A percentile compares a stretch with the other conserved stretches of the same genome.
Conservation (phyloP, 2,797 vertebrate species). For the Apogon hyalosoma region DNA sequence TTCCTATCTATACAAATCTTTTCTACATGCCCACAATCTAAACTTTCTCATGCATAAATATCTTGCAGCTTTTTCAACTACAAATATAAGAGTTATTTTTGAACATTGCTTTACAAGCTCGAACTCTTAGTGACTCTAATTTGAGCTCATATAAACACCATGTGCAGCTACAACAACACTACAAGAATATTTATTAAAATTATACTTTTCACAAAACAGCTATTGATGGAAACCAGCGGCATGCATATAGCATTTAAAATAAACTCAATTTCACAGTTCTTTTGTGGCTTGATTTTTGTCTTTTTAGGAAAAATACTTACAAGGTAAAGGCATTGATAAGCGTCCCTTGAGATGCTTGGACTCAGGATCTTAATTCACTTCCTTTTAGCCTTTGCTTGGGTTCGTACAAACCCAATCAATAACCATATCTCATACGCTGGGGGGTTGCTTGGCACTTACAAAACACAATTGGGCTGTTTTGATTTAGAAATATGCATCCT, state of each 20-base stretch:
- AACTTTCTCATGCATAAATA: no score
- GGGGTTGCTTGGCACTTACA: constrained; percentile 83
- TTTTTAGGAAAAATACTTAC: constrained; percentile 94
- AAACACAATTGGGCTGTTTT: constrained; percentile 97
- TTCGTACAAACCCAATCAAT: constrained; percentile 91
- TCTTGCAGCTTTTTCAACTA: no score
- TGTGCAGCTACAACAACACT: constrained; percentile 11
- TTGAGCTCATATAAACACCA: background rate
- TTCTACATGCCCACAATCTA: no score
- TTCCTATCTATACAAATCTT: no score
- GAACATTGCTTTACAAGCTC: no score
- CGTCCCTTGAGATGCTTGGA: constrained; percentile 96
- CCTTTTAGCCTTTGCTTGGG: constrained; percentile 89
- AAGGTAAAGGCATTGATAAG: constrained; percentile 92
- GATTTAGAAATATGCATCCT: constrained; percentile 98
- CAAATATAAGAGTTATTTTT: no score
- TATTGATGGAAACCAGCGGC: constrained; percentile 63
- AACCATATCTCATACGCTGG: constrained; percentile 97
- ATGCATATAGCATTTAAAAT: constrained; percentile 74
- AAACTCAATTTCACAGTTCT: constrained; percentile 53
- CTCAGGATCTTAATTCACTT: constrained; percentile 96
- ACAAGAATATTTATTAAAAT: background rate
- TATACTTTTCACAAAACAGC: constrained; percentile 6
- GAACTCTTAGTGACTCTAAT: no score
- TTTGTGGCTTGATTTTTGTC: constrained; percentile 71